Percentiles rank a stretch among this genome's conserved stretches.
Evolutionary conservation across 2,113 vertebrate species (phyloP).

Genomic region (Galemys pyrenaicus): DNA sequence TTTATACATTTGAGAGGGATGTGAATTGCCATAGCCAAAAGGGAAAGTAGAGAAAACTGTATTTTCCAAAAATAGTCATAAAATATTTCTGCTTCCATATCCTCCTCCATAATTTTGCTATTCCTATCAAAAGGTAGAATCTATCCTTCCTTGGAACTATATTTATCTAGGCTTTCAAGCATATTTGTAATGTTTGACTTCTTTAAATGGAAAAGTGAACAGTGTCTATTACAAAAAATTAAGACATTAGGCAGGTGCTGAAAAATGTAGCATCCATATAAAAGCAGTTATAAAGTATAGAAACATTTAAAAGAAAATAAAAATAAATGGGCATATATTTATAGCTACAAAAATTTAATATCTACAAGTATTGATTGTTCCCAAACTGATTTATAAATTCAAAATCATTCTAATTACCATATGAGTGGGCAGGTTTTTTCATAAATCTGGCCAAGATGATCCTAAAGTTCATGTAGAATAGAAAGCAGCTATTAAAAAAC

Average conservation of each 20-base stretch:
- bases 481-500: not conserved
- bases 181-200: no score
- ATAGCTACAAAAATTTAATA: not conserved
- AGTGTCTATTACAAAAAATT: no score
- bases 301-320: not conserved
- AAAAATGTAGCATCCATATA: not conserved
- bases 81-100: not conserved
- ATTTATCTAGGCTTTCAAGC: no score
- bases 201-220: no score
- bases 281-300: slow-evolving; percentile 2
- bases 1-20: not conserved
- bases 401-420: not conserved
- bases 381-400: not conserved
- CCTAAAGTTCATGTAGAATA: slow-evolving; percentile 9
- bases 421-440: not conserved
- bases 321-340: not conserved
- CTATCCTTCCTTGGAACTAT: not conserved
- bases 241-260: not conserved
- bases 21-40: not conserved
- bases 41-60: not conserved
- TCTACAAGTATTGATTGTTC: not conserved
- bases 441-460: not conserved
- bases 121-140: not conserved
- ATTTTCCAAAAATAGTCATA: not conserved
- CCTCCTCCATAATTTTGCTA: not conserved